Conservation (phyloP, 2,113 vertebrate species). For the Ovibos moschatus region DNA sequence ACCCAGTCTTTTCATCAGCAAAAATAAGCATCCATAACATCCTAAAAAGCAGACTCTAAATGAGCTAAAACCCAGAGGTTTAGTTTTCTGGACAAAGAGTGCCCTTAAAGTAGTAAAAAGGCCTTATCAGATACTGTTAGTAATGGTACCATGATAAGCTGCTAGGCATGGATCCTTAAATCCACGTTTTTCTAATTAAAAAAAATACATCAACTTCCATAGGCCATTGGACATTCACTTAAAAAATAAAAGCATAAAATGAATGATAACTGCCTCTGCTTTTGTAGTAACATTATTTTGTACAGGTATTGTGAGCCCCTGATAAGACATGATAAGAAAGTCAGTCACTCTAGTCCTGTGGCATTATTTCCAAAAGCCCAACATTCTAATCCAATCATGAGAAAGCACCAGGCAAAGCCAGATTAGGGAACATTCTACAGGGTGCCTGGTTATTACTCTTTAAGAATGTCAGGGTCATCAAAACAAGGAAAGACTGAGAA, state of each 20-base stretch:
- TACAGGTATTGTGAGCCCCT: not conserved
- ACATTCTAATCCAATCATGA: not conserved
- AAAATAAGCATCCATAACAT: not conserved
- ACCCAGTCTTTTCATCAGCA: not conserved
- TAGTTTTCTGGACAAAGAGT: not conserved
- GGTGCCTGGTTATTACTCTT: too few relatives aligned
- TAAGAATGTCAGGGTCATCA: not conserved
- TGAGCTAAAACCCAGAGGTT: not conserved
- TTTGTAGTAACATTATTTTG: not conserved
- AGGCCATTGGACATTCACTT: not conserved
- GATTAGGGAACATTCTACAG: not conserved
- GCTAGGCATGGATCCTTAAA: not conserved
- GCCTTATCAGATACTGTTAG: not conserved
- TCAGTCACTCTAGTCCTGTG: fast-evolving
- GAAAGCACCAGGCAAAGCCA: not conserved
- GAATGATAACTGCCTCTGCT: not conserved
- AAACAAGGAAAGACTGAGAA: not conserved
- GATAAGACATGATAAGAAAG: not conserved
- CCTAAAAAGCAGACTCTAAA: not conserved
- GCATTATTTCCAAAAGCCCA: not conserved
- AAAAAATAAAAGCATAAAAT: not conserved
- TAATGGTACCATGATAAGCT: not conserved
- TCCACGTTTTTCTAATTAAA: not conserved
- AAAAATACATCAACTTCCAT: not conserved
- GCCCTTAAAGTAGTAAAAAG: not conserved